Evolutionary conservation across 2,888 invertebrate species (phyloP).

Genomic region (Notocelia uddmanniana): DNA sequence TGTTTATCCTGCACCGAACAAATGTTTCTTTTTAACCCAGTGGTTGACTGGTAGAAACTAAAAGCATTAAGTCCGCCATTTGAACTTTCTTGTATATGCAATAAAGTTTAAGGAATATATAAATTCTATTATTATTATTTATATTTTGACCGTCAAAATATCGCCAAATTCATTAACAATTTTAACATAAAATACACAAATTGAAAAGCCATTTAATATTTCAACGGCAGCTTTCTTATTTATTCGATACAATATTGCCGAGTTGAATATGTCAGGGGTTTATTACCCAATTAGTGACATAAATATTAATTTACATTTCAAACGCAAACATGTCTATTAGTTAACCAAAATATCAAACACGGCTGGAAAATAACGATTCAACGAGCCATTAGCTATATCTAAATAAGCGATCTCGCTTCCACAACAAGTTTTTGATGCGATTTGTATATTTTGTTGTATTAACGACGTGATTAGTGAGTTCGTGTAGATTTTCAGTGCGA

Average conservation of each 20-base stretch:
- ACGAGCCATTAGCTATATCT: slow-evolving; percentile 17
- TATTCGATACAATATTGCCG: neutral
- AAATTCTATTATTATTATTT: too few relatives aligned
- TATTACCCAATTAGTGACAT: slow-evolving; percentile 7
- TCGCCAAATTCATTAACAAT: too few relatives aligned
- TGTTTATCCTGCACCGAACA: too few relatives aligned
- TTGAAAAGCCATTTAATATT: neutral
- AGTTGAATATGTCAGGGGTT: neutral
- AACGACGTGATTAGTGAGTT: slow-evolving; percentile 19
- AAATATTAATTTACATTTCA: neutral
- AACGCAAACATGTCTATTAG: neutral
- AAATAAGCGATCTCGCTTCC: slow-evolving; percentile 20
- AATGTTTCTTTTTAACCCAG: too few relatives aligned
- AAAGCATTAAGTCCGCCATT: too few relatives aligned
- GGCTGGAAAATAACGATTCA: slow-evolving; percentile 6
- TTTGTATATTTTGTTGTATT: slow-evolving; percentile 27
- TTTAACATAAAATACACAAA: neutral
- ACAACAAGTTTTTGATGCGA: neutral
- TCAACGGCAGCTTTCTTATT: neutral
- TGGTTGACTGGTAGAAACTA: too few relatives aligned
- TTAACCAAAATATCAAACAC: slow-evolving; percentile 11
- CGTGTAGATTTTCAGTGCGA: neutral
- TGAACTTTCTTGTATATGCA: too few relatives aligned
- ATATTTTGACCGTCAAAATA: too few relatives aligned
- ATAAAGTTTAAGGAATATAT: too few relatives aligned